Percentiles rank a stretch among this genome's conserved stretches.
phyloP scores from a whole-genome alignment of 2,113 vertebrate species.

The Poeciliopsis occidentalis region DNA sequence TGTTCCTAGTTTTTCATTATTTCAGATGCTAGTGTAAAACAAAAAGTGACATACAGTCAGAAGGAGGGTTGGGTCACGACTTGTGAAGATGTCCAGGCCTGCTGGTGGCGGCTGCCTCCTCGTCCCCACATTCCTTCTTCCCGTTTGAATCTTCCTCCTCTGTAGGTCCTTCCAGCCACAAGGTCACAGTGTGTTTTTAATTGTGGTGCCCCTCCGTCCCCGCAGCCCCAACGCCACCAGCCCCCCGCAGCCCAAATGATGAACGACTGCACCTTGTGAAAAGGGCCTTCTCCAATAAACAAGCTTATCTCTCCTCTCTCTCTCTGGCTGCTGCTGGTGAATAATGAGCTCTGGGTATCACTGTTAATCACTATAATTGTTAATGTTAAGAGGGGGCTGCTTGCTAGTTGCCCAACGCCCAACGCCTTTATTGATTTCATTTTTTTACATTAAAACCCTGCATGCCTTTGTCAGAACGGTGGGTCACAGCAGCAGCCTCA shows the following conservation, averaged over 20 bases:
- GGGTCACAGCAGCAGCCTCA: conserved; percentile 61
- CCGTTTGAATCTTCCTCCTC: conserved; percentile 41
- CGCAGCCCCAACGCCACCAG: conserved; percentile 15
- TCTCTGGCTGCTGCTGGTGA: conserved; percentile 79
- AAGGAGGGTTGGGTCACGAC: too few species aligned
- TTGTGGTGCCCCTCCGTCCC: conserved; percentile 82
- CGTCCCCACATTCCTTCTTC: conserved; percentile 9
- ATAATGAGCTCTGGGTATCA: conserved; percentile 91
- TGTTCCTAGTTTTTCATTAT: too few species aligned
- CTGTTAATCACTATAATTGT: conserved; percentile 92
- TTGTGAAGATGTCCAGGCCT: neutral
- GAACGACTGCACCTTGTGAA: conserved; percentile 77
- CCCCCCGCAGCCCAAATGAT: conserved; percentile 70
- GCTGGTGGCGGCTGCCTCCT: neutral
- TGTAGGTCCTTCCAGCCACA: conserved; percentile 81
- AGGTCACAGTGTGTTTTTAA: conserved; percentile 93
- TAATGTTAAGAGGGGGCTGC: conserved; percentile 86
- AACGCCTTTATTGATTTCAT: conserved; percentile 87
- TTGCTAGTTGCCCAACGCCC: conserved; percentile 82
- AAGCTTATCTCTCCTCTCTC: conserved; percentile 87
- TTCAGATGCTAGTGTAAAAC: too few species aligned
- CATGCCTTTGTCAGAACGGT: conserved; percentile 76
- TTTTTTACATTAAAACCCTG: conserved; percentile 85
- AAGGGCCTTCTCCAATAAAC: conserved; percentile 87
- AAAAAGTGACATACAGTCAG: too few species aligned